A percentile compares a stretch with the other conserved stretches of the same genome.
These are phyloP conservation scores for Pantherophis alleghaniensis DNA, from an alignment of 2,797 vertebrate genomes.

Conservation along the genomic window DNA sequence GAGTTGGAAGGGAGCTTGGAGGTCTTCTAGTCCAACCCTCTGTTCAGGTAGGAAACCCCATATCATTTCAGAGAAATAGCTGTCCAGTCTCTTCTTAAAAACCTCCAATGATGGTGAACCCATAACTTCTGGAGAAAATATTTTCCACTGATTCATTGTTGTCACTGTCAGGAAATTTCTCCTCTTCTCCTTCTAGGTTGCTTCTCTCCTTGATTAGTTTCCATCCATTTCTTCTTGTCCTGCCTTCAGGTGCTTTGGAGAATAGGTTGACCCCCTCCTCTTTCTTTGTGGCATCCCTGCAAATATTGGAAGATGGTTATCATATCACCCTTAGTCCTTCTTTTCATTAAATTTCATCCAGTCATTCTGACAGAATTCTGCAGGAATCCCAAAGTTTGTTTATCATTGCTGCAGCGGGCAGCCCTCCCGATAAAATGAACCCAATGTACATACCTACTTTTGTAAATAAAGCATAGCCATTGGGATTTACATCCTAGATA, in stretches of 20 bases:
- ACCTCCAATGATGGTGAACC: neutral
- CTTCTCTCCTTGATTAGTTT: neutral
- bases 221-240: neutral
- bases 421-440: neutral
- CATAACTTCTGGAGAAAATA: neutral
- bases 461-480: neutral
- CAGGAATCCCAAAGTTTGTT: neutral
- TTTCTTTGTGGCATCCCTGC: neutral
- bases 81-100: neutral
- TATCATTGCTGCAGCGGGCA: neutral
- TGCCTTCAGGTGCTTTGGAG: neutral
- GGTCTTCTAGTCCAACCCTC: neutral
- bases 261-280: neutral
- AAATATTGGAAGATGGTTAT: neutral
- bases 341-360: neutral
- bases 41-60: neutral
- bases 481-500: neutral
- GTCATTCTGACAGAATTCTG: neutral
- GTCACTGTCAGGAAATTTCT: neutral
- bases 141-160: neutral
- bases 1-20: neutral
- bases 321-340: neutral
- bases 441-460: no score
- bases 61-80: no score
- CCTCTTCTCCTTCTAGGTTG: neutral